Percentiles rank a stretch among this genome's conserved stretches.
Evolutionary conservation across 2,113 vertebrate species (phyloP).

Genomic region (Stegastes partitus): DNA sequence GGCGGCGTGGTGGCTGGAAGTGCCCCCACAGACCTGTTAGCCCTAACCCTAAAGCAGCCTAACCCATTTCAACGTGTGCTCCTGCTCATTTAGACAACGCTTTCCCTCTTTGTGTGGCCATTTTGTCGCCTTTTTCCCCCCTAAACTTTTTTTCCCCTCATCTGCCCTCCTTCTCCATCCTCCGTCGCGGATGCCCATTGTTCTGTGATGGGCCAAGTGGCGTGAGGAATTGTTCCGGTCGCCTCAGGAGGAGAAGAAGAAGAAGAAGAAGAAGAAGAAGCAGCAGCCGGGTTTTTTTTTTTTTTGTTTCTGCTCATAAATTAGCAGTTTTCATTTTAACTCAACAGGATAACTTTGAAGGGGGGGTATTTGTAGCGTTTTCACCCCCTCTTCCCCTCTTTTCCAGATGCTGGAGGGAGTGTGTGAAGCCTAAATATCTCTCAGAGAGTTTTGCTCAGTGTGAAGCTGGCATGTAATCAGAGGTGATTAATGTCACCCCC

Average conservation of each 20-base stretch:
- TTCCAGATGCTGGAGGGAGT: not conserved
- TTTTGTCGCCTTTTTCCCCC: conserved; percentile 33
- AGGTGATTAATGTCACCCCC: conserved; percentile 73
- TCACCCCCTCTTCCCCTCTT: not conserved
- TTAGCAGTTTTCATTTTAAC: conserved; percentile 20
- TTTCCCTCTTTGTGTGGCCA: not conserved
- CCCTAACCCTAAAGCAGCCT: not conserved
- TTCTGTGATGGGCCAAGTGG: conserved; percentile 75
- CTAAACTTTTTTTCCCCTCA: conserved; percentile 62
- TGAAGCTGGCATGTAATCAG: conserved; percentile 51
- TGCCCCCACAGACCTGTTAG: conserved; percentile 35
- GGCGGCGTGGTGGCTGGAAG: conserved; percentile 44
- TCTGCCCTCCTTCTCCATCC: conserved; percentile 64
- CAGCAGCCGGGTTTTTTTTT: too few relatives aligned
- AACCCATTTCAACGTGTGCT: not conserved
- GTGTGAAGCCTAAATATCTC: conserved; percentile 27
- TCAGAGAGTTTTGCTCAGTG: conserved; percentile 21
- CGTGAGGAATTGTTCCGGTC: conserved; percentile 49
- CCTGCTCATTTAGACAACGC: not conserved
- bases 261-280: too few relatives aligned
- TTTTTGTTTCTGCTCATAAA: conserved; percentile 48
- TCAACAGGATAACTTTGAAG: conserved; percentile 5
- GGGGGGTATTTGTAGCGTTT: conserved; percentile 9
- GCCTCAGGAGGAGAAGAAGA: conserved; percentile 32
- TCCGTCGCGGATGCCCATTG: conserved; percentile 79